phyloP scores from a whole-genome alignment of 2,797 vertebrate species.

The Galagoides demidoff region DNA sequence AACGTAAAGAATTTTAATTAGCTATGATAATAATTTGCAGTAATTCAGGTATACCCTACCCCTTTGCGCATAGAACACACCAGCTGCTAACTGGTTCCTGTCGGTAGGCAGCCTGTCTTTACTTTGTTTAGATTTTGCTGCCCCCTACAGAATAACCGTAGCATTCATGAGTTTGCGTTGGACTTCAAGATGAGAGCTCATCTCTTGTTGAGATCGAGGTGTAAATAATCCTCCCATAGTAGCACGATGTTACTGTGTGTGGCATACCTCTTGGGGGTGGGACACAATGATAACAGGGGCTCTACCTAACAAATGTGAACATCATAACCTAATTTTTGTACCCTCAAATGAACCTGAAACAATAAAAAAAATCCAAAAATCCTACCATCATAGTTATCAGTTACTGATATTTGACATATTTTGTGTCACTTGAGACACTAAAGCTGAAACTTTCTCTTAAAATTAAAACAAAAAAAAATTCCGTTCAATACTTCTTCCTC shows the following conservation, averaged over 20 bases:
- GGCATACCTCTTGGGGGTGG: too few relatives aligned
- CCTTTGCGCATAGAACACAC: conserved; percentile 56
- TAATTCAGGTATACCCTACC: conserved; percentile 73
- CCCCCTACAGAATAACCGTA: conserved; percentile 85
- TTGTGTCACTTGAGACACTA: neutral
- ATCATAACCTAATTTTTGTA: too few relatives aligned
- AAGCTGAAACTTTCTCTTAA: neutral
- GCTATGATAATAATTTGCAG: conserved; percentile 80
- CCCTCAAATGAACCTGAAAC: too few relatives aligned
- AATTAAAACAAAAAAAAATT: conserved; percentile 52
- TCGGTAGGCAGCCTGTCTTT: conserved; percentile 33
- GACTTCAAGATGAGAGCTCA: neutral
- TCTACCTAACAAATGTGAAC: too few relatives aligned
- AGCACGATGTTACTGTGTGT: too few relatives aligned
- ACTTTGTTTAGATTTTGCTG: conserved; percentile 86
- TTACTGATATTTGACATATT: conserved; percentile 21
- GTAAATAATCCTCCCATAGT: neutral
- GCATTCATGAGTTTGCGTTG: conserved; percentile 57
- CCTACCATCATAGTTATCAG: neutral
- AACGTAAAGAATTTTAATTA: conserved; percentile 88
- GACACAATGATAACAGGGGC: too few relatives aligned
- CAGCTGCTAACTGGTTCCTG: conserved; percentile 62
- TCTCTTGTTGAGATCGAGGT: neutral
- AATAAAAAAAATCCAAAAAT: neutral
- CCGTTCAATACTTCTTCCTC: neutral